Percentiles rank a stretch among this genome's conserved stretches.
phyloP scores from a whole-genome alignment of 1,140 invertebrate species.

The Leptonema lineaticorne region DNA sequence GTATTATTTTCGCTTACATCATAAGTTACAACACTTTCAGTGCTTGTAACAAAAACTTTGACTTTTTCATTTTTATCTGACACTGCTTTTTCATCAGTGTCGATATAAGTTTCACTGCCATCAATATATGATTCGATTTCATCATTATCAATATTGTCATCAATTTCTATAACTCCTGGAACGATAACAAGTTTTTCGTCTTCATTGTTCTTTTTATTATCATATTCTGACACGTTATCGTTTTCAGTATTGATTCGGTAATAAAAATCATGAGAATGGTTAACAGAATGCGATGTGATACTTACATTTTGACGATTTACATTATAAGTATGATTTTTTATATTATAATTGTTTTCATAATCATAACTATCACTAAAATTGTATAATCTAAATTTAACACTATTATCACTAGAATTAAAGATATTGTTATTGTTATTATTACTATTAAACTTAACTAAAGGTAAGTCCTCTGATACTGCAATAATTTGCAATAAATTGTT shows the following conservation, averaged over 20 bases:
- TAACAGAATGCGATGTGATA: background rate
- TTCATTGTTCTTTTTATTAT: background rate
- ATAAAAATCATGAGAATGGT: slow-evolving; percentile 10
- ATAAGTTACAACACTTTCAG: background rate
- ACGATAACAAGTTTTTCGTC: slow-evolving; percentile 34
- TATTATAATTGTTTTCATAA: slow-evolving; percentile 18
- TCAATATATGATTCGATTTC: background rate
- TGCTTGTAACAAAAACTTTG: too few relatives aligned
- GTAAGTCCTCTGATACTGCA: slow-evolving; percentile 28
- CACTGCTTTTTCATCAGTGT: background rate
- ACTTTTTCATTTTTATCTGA: background rate
- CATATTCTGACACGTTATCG: background rate
- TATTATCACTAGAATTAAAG: slow-evolving; percentile 15
- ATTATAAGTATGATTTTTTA: slow-evolving; percentile 17
- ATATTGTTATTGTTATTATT: slow-evolving; percentile 14
- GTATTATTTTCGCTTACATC: background rate
- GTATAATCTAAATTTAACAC: slow-evolving; percentile 5
- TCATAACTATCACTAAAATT: slow-evolving; percentile 5
- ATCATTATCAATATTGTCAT: slow-evolving; percentile 21
- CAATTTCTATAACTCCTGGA: slow-evolving; percentile 30
- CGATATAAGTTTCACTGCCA: background rate
- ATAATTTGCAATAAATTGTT: slow-evolving; percentile 28
- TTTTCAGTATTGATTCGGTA: background rate
- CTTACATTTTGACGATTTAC: background rate
- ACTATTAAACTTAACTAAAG: slow-evolving; percentile 20